A percentile compares a stretch with the other conserved stretches of the same genome.
phyloP scores from a whole-genome alignment of 2,888 invertebrate species.

The Orthosia cruda region DNA sequence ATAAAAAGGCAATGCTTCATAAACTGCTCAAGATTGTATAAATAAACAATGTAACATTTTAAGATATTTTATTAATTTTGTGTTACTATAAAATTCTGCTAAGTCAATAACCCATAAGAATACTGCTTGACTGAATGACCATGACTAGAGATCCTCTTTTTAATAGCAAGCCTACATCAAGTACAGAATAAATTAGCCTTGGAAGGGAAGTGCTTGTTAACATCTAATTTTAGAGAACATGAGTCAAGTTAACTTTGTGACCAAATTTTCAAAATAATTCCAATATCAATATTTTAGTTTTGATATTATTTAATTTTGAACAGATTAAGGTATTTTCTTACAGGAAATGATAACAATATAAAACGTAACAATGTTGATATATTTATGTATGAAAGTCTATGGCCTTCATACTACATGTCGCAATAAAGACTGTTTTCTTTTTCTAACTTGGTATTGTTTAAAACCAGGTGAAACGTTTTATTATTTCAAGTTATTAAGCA shows the following conservation, averaged over 20 bases:
- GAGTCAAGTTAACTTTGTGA: conserved; percentile 21
- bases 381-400: conserved; percentile 21
- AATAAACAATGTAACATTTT: conserved; percentile 13
- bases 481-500: conserved; percentile 8
- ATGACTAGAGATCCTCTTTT: conserved; percentile 22
- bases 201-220: conserved; percentile 28
- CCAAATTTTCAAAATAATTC: background rate
- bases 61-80: conserved; percentile 1
- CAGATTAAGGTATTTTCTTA: background rate
- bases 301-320: background rate
- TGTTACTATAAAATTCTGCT: background rate
- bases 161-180: conserved; percentile 6
- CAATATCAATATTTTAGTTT: background rate
- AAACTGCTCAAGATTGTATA: background rate
- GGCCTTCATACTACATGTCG: conserved; percentile 42
- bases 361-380: conserved; percentile 2
- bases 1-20: background rate
- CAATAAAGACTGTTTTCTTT: conserved; percentile 30
- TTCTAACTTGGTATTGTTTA: conserved; percentile 7
- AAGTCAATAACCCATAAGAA: conserved; percentile 14
- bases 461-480: conserved; percentile 15
- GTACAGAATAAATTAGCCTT: conserved; percentile 15
- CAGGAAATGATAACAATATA: conserved; percentile 9
- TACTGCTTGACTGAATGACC: background rate
- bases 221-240: conserved; percentile 29